These are phyloP conservation scores for Meda fulgida DNA, from an alignment of 2,797 vertebrate genomes.

Conservation along the genomic window DNA sequence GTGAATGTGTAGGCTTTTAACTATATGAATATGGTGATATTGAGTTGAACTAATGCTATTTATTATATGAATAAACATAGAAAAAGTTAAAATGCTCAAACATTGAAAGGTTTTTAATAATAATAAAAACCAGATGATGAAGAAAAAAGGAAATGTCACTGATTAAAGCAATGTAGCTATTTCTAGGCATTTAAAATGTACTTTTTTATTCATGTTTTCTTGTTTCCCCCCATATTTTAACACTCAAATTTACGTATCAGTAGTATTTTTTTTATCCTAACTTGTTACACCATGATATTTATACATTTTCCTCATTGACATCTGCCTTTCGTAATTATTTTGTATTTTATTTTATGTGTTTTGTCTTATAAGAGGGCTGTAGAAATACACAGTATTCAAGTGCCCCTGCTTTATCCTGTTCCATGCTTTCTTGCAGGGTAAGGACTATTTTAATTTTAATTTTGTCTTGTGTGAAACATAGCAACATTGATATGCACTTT, in stretches of 20 bases:
- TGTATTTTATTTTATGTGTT: conserved; percentile 5
- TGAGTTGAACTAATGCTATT: background rate
- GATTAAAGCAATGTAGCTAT: background rate
- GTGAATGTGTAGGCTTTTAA: background rate
- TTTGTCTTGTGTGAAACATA: background rate
- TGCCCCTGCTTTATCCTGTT: conserved; percentile 4
- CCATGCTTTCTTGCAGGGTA: background rate
- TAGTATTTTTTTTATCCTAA: background rate
- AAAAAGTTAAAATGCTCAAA: background rate
- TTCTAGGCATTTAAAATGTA: background rate
- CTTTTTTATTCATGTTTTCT: background rate
- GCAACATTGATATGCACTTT: background rate
- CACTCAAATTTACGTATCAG: background rate
- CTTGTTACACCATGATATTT: background rate
- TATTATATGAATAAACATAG: background rate
- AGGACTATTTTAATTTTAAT: background rate
- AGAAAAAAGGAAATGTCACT: background rate
- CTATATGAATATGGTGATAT: background rate
- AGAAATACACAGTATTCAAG: conserved; percentile 11
- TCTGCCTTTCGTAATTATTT: background rate
- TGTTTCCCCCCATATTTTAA: background rate
- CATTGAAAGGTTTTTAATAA: background rate
- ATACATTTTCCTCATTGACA: background rate
- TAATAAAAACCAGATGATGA: background rate
- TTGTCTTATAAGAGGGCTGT: conserved; percentile 22